phyloP scores from a whole-genome alignment of 2,113 vertebrate species.

The Colistium nudipinnis region DNA sequence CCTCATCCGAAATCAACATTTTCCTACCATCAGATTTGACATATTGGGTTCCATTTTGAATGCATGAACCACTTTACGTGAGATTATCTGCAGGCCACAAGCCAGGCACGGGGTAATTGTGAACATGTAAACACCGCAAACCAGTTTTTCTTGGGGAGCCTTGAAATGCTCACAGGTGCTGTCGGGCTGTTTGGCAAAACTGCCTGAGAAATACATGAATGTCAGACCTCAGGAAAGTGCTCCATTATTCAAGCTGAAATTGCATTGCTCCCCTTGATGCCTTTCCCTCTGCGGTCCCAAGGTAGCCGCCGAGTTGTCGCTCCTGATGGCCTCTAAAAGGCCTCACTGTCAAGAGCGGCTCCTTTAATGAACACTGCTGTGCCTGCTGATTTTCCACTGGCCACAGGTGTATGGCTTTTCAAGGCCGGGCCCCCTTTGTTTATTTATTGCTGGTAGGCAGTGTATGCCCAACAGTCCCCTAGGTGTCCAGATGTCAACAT shows the following conservation, averaged over 20 bases:
- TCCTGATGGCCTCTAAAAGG: constrained; percentile 78
- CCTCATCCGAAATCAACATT: constrained; percentile 26
- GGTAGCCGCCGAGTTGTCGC: constrained; percentile 72
- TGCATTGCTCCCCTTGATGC: constrained; percentile 80
- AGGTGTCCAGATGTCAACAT: constrained; percentile 65
- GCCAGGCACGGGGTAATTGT: constrained; percentile 62
- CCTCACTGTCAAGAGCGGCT: constrained; percentile 68
- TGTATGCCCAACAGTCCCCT: constrained; percentile 53
- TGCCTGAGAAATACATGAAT: constrained; percentile 71
- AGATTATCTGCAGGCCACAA: constrained; percentile 69
- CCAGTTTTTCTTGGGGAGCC: constrained; percentile 58
- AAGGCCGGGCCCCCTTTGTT: constrained; percentile 68
- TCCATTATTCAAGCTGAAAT: constrained; percentile 82
- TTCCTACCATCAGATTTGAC: constrained; percentile 51
- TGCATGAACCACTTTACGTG: constrained; percentile 65
- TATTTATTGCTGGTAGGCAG: constrained; percentile 70
- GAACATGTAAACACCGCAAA: constrained; percentile 65
- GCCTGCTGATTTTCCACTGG: constrained; percentile 71
- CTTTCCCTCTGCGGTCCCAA: constrained; percentile 69
- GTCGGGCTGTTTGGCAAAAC: constrained; percentile 59
- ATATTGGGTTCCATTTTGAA: constrained; percentile 63
- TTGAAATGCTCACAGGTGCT: constrained; percentile 71
- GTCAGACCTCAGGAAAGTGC: constrained; percentile 72
- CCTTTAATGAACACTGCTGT: constrained; percentile 76
- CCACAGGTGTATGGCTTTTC: constrained; percentile 72